Conservation (phyloP, 2,797 vertebrate genomes). For the Enteromius thamalakanensis region DNA sequence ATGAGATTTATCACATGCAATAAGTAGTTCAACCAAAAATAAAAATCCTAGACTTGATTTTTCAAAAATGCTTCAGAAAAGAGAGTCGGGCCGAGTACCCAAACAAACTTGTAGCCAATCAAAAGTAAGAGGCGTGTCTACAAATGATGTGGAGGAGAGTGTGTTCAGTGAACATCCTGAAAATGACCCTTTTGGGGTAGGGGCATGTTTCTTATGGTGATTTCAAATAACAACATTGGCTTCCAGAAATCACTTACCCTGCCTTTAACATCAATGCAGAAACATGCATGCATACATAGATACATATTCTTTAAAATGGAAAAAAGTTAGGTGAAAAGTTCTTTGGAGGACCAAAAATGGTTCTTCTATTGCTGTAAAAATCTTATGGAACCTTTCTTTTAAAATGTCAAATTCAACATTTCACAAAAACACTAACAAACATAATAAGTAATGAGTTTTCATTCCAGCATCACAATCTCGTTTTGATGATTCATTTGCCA, state of each 20-base stretch:
- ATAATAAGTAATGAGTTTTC: neutral
- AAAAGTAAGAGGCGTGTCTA: too few relatives aligned
- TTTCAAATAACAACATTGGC: too few relatives aligned
- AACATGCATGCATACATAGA: too few relatives aligned
- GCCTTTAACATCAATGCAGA: neutral
- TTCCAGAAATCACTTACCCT: too few relatives aligned
- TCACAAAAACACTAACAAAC: neutral
- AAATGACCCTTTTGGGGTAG: too few relatives aligned
- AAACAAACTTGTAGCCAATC: too few relatives aligned
- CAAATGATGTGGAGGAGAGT: too few relatives aligned
- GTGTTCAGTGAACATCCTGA: too few relatives aligned
- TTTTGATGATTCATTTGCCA: constrained; percentile 25
- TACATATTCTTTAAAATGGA: neutral
- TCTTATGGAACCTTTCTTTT: neutral
- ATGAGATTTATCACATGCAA: too few relatives aligned
- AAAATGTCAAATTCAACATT: neutral
- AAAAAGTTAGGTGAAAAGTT: neutral
- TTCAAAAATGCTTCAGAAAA: too few relatives aligned
- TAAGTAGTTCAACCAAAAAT: neutral
- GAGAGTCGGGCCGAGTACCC: too few relatives aligned
- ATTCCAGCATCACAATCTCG: constrained; percentile 7
- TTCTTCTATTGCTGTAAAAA: neutral
- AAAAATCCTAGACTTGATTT: neutral
- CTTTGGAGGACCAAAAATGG: neutral
- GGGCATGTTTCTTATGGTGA: too few relatives aligned